Evolutionary conservation across 2,113 vertebrate genomes (phyloP).

Genomic region (Haliaeetus leucogaster): DNA sequence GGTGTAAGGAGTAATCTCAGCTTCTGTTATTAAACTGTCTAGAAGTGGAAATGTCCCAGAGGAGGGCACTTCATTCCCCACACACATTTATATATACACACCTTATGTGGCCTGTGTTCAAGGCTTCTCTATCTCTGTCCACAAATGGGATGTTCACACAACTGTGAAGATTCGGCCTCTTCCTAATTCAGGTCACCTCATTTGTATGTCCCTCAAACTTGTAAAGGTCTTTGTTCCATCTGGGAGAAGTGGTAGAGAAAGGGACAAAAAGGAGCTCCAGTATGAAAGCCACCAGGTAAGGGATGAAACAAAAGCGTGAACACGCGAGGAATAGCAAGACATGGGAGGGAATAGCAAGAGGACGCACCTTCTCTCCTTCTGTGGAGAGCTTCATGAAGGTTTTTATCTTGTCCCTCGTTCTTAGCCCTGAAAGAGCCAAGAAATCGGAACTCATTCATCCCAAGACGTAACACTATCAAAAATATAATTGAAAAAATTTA

Average conservation of each 20-base stretch:
- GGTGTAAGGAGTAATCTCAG: conserved; percentile 9
- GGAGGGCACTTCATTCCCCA: neutral
- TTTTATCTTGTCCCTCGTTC: neutral
- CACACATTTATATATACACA: neutral
- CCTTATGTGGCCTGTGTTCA: neutral
- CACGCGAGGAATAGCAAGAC: neutral
- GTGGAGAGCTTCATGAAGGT: neutral
- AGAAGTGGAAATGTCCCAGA: neutral
- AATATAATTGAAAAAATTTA: neutral
- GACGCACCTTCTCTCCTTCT: neutral
- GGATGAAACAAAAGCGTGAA: neutral
- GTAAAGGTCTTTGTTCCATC: conserved; percentile 7
- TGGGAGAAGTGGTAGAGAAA: neutral
- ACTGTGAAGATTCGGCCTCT: neutral
- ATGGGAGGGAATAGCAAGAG: neutral
- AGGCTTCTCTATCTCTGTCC: neutral
- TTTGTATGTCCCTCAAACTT: neutral
- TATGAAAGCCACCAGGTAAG: neutral
- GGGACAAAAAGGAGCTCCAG: neutral
- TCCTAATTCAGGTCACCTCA: neutral
- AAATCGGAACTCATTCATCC: neutral
- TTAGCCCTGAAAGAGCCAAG: neutral
- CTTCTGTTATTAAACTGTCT: conserved; percentile 45
- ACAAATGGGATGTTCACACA: neutral
- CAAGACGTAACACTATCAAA: neutral